These are phyloP conservation scores for Acrocephalus kingi DNA, from an alignment of 2,113 vertebrate genomes.

Conservation along the genomic window DNA sequence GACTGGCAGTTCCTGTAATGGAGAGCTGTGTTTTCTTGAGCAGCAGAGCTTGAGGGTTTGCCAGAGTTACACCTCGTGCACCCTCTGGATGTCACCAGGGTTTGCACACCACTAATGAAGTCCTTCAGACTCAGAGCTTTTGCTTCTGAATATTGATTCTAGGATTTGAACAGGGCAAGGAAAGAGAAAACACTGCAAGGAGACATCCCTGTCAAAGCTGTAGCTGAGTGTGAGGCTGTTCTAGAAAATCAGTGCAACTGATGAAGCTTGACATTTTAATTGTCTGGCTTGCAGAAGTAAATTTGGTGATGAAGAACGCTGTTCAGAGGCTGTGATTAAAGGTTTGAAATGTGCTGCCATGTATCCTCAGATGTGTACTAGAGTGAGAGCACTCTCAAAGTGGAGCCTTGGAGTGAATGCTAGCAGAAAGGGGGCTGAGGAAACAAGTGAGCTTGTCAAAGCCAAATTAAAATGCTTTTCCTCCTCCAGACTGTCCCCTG, in stretches of 20 bases:
- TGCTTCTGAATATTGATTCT: background rate
- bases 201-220: background rate
- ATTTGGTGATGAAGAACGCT: background rate
- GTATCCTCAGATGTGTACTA: background rate
- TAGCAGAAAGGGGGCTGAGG: background rate
- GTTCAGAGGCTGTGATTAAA: background rate
- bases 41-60: background rate
- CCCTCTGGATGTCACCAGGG: background rate
- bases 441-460: background rate
- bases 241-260: background rate
- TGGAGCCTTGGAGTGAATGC: background rate
- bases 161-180: background rate
- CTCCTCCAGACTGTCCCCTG: background rate
- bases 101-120: background rate
- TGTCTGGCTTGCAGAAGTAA: slow-evolving; percentile 1
- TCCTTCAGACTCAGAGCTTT: background rate
- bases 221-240: background rate
- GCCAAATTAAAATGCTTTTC: slow-evolving; percentile 27
- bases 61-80: background rate
- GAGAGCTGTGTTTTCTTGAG: background rate
- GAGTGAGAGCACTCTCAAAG: background rate
- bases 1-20: background rate
- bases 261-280: slow-evolving; percentile 6
- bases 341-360: background rate
- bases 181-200: background rate